phyloP scores from a whole-genome alignment of 2,113 vertebrate genomes.

The Glaucidium brasilianum region DNA sequence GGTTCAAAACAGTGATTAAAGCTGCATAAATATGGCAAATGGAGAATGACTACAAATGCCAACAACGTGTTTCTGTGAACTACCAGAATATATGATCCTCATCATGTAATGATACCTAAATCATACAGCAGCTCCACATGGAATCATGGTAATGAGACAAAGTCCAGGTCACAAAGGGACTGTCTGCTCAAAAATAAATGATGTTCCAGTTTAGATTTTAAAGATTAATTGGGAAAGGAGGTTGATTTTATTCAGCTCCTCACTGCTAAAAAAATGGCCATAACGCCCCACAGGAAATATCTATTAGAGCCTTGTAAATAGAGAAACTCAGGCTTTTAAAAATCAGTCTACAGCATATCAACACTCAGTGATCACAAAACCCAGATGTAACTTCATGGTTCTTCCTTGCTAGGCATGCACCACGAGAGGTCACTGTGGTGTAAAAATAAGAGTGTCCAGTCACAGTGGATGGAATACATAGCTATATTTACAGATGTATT shows the following conservation, averaged over 20 bases:
- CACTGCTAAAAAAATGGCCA: neutral
- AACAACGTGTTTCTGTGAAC: neutral
- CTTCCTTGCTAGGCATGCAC: neutral
- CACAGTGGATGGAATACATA: accelerated
- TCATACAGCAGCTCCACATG: neutral
- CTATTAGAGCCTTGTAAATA: neutral
- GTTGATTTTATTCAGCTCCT: neutral
- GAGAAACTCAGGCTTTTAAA: neutral
- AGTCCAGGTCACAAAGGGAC: neutral
- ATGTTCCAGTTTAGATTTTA: neutral
- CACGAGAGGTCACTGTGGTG: neutral
- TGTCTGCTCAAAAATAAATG: neutral
- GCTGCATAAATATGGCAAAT: neutral
- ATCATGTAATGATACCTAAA: neutral
- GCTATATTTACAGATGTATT: neutral
- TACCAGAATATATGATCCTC: neutral
- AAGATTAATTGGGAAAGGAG: neutral
- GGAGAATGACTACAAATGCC: neutral
- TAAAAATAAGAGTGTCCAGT: neutral
- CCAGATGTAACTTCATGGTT: neutral
- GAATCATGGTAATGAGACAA: neutral
- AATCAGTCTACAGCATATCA: neutral
- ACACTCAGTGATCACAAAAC: neutral
- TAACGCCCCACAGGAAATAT: neutral
- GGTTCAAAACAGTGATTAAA: neutral